Evolutionary conservation across 2,888 invertebrate species (phyloP).

Genomic region (Sinotaia quadrata): DNA sequence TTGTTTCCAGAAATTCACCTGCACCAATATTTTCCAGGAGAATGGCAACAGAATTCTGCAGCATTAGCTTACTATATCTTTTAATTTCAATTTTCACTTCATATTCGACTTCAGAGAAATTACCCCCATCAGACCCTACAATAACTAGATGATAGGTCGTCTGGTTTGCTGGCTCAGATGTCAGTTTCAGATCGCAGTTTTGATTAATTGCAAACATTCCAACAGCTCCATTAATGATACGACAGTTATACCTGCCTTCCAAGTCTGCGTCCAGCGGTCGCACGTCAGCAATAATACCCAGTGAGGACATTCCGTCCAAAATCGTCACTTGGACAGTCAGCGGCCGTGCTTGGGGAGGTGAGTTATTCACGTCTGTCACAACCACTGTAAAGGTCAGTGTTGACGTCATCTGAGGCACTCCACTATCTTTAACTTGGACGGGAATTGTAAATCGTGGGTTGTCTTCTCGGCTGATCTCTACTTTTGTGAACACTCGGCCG

Average conservation of each 20-base stretch:
- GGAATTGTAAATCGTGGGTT: conserved; percentile 83
- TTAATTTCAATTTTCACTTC: conserved; percentile 87
- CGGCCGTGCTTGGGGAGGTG: conserved; percentile 87
- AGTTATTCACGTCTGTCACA: conserved; percentile 91
- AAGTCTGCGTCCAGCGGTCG: conserved; percentile 93
- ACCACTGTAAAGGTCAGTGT: conserved; percentile 81
- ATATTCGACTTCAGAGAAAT: conserved; percentile 79
- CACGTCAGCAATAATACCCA: conserved; percentile 90
- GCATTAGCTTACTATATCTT: conserved; percentile 84
- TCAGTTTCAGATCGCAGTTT: conserved; percentile 85
- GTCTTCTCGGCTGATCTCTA: conserved; percentile 85
- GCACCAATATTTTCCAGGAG: conserved; percentile 83
- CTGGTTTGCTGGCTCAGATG: not conserved
- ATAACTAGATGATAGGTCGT: conserved; percentile 79
- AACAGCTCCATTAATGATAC: conserved; percentile 65
- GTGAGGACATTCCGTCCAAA: conserved; percentile 75
- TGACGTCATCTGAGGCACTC: conserved; percentile 84
- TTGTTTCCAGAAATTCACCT: conserved; percentile 82
- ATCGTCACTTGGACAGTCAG: conserved; percentile 84
- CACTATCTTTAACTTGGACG: conserved; percentile 89
- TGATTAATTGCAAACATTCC: conserved; percentile 76
- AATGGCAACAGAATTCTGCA: conserved; percentile 87
- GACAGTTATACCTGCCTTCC: conserved; percentile 91
- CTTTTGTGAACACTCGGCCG: conserved; percentile 85
- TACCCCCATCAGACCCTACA: conserved; percentile 91